Evolutionary conservation across 2,888 invertebrate species (phyloP), one percentile per base, ranked within the genome.

Genomic region (Autographa gamma): DNA sequence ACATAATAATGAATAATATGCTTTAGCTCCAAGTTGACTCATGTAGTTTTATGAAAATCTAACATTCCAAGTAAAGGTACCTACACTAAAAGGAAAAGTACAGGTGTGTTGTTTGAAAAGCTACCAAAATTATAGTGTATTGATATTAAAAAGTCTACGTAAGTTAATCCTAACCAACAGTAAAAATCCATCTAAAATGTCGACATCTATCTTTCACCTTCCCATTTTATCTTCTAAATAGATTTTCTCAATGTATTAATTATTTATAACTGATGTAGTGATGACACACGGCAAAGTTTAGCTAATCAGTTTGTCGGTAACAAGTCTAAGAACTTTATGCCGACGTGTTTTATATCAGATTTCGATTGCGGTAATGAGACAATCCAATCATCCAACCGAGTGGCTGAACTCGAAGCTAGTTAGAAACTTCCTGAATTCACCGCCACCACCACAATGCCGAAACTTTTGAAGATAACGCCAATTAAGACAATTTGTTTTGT

Each of bases 351-450:
- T n/a, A 48, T 48, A 48, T 48, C 48, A 48, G 48, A 48, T 48
- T 48, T n/a, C n/a, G n/a, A 48, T 48, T 48, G 48, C 7, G 48
- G 48, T 48, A 48, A 48, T 48, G n/a, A 48, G 48, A 48, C 48
- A 48, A 48, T 48, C 48, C 48, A 7, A 48, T 48, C 48, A 48
- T n/a, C 48, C 48, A 48, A 48, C 48, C n/a, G 48, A 43, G 43
- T 48, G n/a, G 48, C 48, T 48, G n/a, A 48, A n/a, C 48, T 6
- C 48, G n/a, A n/a, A 48, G 48, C 48, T n/a, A 48, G 48, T 48
- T 48, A 48, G 48, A n/a, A 48, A 48, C n/a, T 48, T 48, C 48
- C 48, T 48, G 48, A 48, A 48, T 48, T n/a, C 48, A 48, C 48
- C 48, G 48, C n/a, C 48, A n/a, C n/a, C 48, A 43, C 43, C 43